These are phyloP conservation scores for Trachelus troglodyta DNA, from an alignment of 2,888 invertebrate species.

Conservation along the genomic window DNA sequence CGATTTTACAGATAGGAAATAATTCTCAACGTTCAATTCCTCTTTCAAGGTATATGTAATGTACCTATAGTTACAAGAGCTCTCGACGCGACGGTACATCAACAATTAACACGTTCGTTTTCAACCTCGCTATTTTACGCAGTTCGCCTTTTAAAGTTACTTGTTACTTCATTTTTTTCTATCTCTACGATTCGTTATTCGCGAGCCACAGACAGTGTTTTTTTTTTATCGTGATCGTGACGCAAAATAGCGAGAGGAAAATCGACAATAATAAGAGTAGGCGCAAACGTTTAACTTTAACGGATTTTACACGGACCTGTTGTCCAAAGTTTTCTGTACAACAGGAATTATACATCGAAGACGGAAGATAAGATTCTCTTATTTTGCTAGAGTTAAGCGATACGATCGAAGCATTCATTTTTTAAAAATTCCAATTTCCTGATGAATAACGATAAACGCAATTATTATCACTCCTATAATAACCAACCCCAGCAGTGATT, in stretches of 20 bases:
- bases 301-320: slow-evolving; percentile 11
- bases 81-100: slow-evolving; percentile 39
- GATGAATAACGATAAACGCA: not conserved
- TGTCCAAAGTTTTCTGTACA: slow-evolving; percentile 36
- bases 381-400: not conserved
- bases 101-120: slow-evolving; percentile 43
- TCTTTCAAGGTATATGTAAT: not conserved
- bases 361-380: slow-evolving; percentile 36
- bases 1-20: not conserved
- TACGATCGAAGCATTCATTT: not conserved
- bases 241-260: slow-evolving; percentile 29
- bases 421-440: not conserved
- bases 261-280: slow-evolving; percentile 20
- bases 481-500: not conserved
- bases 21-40: not conserved
- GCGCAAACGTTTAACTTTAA: not conserved
- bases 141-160: not conserved
- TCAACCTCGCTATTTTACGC: not conserved
- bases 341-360: slow-evolving; percentile 38
- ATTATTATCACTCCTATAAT: not conserved
- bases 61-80: slow-evolving; percentile 12
- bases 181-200: slow-evolving; percentile 22
- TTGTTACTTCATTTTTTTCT: not conserved
- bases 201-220: slow-evolving; percentile 13
- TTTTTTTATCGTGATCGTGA: slow-evolving; percentile 10